A percentile compares a stretch with the other conserved stretches of the same genome.
Evolutionary conservation across 2,797 vertebrate genomes (phyloP).

Genomic region (Molossus alvarezi): DNA sequence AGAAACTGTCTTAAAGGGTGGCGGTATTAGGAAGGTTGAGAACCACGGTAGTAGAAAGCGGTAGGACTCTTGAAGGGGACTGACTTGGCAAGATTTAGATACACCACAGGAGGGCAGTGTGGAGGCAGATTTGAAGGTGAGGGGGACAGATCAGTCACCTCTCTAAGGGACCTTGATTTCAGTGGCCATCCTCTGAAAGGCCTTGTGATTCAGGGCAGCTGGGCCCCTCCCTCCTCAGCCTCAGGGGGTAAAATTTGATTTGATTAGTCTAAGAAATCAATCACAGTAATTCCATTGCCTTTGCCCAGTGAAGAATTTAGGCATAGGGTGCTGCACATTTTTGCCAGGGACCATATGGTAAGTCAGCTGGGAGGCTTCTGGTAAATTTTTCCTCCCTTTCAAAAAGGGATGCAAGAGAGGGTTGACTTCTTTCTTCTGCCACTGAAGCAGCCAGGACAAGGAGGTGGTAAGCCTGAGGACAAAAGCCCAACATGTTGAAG

Average conservation of each 20-base stretch:
- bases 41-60: neutral
- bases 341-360: slow-evolving; percentile 31
- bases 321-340: neutral
- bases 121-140: slow-evolving; percentile 30
- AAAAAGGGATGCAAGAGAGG: slow-evolving; percentile 13
- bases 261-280: slow-evolving; percentile 38
- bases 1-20: too few relatives aligned
- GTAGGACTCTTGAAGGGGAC: neutral
- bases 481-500: neutral
- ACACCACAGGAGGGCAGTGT: slow-evolving; percentile 60
- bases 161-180: neutral
- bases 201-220: neutral
- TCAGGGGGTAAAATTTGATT: neutral
- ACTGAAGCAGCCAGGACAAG: slow-evolving; percentile 10
- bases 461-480: neutral
- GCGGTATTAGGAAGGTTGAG: too few relatives aligned
- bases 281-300: neutral
- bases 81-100: neutral
- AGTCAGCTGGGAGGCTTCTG: neutral
- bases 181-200: neutral
- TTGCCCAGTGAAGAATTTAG: slow-evolving; percentile 45
- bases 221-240: neutral
- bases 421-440: neutral
- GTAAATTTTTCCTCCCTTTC: slow-evolving; percentile 38
- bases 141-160: neutral